phyloP scores from a whole-genome alignment of 2,797 vertebrate genomes.

The Microctenopoma steveboyesi region DNA sequence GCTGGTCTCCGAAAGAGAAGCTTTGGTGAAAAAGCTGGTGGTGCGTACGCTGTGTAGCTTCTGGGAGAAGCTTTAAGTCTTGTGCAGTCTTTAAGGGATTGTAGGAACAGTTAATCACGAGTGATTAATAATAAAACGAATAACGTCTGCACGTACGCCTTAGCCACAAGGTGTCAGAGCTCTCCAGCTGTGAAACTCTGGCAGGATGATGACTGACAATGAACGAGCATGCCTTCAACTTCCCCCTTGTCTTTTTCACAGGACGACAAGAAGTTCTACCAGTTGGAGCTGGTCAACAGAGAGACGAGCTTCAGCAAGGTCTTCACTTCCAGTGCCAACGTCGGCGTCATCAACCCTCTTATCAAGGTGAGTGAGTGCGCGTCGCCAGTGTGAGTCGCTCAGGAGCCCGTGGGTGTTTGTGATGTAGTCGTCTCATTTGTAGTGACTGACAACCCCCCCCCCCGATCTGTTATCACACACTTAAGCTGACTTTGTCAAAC shows the following conservation, averaged over 20 bases:
- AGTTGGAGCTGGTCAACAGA: slow-evolving; percentile 98
- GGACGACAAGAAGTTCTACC: slow-evolving; percentile 99
- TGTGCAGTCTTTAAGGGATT: neutral
- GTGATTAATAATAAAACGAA: too few species aligned
- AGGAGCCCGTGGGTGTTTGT: neutral
- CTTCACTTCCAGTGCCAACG: slow-evolving; percentile 96
- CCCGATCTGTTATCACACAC: neutral
- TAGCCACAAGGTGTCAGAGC: too few species aligned
- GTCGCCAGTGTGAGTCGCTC: neutral
- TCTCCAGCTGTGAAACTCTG: too few species aligned
- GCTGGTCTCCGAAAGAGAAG: slow-evolving; percentile 94
- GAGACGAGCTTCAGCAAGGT: slow-evolving; percentile 98
- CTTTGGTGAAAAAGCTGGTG: slow-evolving; percentile 97
- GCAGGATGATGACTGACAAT: too few species aligned
- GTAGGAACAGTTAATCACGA: neutral
- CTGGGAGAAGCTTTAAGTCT: too few species aligned
- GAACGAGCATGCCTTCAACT: neutral
- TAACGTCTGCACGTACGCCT: too few species aligned
- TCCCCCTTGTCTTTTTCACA: slow-evolving; percentile 58
- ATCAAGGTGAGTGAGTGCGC: slow-evolving; percentile 71
- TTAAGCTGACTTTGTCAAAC: neutral
- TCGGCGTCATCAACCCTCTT: slow-evolving; percentile 93
- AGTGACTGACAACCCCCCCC: neutral
- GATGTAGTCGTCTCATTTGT: neutral
- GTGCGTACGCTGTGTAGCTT: slow-evolving; percentile 79